Conservation (phyloP, 2,113 vertebrate genomes). For the Cariama cristata region DNA sequence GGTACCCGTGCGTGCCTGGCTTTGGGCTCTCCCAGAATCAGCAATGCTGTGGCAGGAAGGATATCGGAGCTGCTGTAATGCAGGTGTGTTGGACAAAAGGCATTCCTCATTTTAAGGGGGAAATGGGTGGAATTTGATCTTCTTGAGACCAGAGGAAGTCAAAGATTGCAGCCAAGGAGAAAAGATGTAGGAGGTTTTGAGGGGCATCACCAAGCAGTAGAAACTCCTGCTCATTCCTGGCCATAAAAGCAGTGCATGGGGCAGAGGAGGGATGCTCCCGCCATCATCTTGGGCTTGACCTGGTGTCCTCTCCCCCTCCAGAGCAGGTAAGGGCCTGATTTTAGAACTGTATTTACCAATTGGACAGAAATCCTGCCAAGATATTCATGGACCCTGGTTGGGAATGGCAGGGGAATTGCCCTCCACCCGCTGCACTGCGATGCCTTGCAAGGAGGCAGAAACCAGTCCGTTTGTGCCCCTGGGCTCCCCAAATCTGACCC, state of each 20-base stretch:
- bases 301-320: background rate
- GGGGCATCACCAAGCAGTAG: background rate
- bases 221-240: background rate
- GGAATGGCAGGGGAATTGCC: background rate
- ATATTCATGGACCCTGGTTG: background rate
- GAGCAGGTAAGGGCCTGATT: background rate
- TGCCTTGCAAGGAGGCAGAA: background rate
- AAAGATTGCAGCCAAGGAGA: background rate
- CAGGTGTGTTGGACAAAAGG: background rate
- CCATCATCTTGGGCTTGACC: rapidly evolving
- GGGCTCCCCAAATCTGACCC: background rate
- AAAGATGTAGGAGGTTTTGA: background rate
- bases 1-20: background rate
- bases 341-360: background rate
- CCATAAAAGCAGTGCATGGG: rapidly evolving
- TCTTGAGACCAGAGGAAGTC: background rate
- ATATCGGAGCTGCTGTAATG: rapidly evolving
- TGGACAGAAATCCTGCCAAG: background rate
- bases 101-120: background rate
- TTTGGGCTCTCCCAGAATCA: background rate
- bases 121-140: background rate
- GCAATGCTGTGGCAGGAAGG: background rate
- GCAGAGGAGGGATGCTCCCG: background rate
- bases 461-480: background rate
- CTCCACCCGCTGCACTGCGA: background rate